phyloP scores from a whole-genome alignment of 2,797 vertebrate species.

The Schizothorax lantsangensis region DNA sequence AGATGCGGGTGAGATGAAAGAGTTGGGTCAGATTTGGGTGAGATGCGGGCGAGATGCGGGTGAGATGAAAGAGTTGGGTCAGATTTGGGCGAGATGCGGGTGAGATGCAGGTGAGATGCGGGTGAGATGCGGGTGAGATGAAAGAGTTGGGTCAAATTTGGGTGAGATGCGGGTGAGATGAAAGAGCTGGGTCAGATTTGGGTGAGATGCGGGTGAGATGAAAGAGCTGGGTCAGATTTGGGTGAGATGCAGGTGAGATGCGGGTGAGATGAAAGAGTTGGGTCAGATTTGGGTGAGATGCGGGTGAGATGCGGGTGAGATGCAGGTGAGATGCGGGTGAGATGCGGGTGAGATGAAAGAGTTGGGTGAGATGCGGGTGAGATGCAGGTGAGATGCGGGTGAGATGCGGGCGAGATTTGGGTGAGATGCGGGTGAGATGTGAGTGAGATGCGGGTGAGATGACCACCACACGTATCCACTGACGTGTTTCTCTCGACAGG shows the following conservation, averaged over 20 bases:
- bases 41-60: too few species aligned
- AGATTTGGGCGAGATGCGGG: too few species aligned
- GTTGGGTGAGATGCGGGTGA: not conserved
- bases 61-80: too few species aligned
- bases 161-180: too few species aligned
- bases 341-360: not conserved
- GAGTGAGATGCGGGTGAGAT: not conserved
- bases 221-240: accelerated
- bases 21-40: too few species aligned
- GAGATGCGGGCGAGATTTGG: not conserved
- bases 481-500: not conserved
- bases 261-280: too few species aligned
- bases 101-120: too few species aligned
- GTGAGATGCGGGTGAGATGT: not conserved
- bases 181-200: accelerated
- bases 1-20: too few species aligned
- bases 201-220: too few species aligned
- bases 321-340: not conserved
- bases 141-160: accelerated
- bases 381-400: not conserved
- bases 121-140: too few species aligned
- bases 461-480: not conserved
- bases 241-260: too few species aligned
- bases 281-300: too few species aligned
- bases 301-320: not conserved